These are phyloP conservation scores for Coregonus suidteri DNA, from an alignment of 2,797 vertebrate genomes.

Conservation along the genomic window DNA sequence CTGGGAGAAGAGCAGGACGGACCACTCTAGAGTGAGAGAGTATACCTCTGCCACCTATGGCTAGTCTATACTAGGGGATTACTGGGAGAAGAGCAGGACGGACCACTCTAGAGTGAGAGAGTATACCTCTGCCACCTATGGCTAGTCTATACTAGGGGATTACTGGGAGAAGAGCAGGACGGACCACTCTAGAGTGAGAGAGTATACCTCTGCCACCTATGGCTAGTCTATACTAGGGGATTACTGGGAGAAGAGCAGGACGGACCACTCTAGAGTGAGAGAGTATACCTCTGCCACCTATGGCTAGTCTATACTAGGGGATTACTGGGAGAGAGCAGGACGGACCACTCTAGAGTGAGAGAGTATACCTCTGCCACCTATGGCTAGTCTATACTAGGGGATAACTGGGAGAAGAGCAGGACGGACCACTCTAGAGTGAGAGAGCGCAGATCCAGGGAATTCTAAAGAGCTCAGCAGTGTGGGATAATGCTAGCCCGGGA, in stretches of 20 bases:
- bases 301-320: slow-evolving; percentile 7
- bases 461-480: slow-evolving; percentile 51
- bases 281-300: slow-evolving; percentile 28
- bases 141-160: not conserved
- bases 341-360: slow-evolving; percentile 33
- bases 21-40: slow-evolving; percentile 27
- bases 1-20: slow-evolving; percentile 38
- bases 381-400: slow-evolving; percentile 7
- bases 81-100: slow-evolving; percentile 35
- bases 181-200: slow-evolving; percentile 32
- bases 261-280: slow-evolving; percentile 33
- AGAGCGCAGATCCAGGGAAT: slow-evolving; percentile 52
- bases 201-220: slow-evolving; percentile 31
- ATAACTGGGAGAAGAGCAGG: slow-evolving; percentile 32
- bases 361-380: slow-evolving; percentile 28
- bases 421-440: slow-evolving; percentile 35
- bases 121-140: slow-evolving; percentile 32
- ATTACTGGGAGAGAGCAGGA: slow-evolving; percentile 35
- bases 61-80: not conserved
- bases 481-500: slow-evolving; percentile 71
- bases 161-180: slow-evolving; percentile 34
- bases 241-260: slow-evolving; percentile 33
- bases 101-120: slow-evolving; percentile 31
- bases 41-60: slow-evolving; percentile 33
- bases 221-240: not conserved